These are phyloP conservation scores for Glyptemys insculpta DNA, from an alignment of 2,797 vertebrate genomes.

Conservation along the genomic window DNA sequence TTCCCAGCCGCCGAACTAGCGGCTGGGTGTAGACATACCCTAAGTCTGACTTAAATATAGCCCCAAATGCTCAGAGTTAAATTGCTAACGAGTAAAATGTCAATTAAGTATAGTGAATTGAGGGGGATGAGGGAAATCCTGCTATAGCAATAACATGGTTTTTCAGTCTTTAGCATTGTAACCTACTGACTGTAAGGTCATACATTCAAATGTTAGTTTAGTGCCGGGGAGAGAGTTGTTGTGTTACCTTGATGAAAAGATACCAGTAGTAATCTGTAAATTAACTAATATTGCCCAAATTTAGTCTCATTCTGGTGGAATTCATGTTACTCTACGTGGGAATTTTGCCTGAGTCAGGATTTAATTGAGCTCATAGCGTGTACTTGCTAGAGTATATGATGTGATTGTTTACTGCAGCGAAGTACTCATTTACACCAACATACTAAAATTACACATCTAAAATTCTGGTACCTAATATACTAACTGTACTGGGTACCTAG, in stretches of 20 bases:
- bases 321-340: conserved; percentile 41
- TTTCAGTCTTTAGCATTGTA: background rate
- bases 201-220: background rate
- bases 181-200: conserved; percentile 1
- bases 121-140: background rate
- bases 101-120: background rate
- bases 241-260: background rate
- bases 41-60: background rate
- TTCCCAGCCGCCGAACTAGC: too few species aligned
- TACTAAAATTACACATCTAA: background rate
- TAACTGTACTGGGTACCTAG: background rate
- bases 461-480: background rate
- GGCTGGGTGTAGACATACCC: too few species aligned
- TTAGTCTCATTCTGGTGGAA: conserved; percentile 50
- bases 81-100: background rate
- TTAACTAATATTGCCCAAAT: conserved; percentile 35
- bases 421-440: background rate
- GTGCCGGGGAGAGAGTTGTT: background rate
- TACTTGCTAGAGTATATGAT: background rate
- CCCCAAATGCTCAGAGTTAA: background rate
- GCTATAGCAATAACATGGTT: fast-evolving
- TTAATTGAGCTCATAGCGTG: background rate
- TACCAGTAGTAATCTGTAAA: conserved; percentile 39
- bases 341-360: conserved; percentile 21
- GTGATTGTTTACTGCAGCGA: background rate